Percentiles rank a stretch among this genome's conserved stretches.
Conservation (phyloP, 2,797 vertebrate species). For the Coracias cyanogaster region DNA sequence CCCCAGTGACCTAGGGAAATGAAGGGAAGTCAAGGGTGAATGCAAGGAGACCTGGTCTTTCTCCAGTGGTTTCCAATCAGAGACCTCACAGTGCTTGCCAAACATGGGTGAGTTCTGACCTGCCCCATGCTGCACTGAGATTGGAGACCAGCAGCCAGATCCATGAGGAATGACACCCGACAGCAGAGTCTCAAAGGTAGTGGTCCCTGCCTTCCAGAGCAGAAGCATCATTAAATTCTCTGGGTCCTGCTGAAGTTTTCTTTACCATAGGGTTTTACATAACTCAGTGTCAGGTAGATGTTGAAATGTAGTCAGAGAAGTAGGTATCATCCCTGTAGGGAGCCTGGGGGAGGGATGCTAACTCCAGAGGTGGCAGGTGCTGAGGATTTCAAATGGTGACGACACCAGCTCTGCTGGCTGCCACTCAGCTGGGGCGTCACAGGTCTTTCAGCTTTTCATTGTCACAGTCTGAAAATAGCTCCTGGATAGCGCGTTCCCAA, state of each 20-base stretch:
- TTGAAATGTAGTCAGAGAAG: background rate
- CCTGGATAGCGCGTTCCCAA: background rate
- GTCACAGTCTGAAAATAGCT: slow-evolving; percentile 50
- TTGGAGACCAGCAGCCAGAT: background rate
- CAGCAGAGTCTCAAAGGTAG: background rate
- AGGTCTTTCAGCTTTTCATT: slow-evolving; percentile 23
- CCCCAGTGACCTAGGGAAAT: background rate
- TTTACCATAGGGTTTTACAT: background rate
- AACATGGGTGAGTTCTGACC: background rate
- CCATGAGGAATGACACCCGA: background rate
- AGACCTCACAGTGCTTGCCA: background rate
- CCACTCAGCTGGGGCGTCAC: background rate
- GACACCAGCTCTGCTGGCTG: background rate
- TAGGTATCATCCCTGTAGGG: background rate
- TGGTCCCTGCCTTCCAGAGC: background rate
- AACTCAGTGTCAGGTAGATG: background rate
- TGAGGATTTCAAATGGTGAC: background rate
- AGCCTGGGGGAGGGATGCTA: background rate
- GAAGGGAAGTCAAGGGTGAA: background rate
- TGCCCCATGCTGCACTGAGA: background rate
- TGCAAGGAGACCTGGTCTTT: background rate
- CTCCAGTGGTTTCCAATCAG: background rate
- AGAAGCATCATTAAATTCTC: background rate
- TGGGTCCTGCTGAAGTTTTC: background rate
- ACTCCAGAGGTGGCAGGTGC: slow-evolving; percentile 18